Conservation (phyloP, 2,888 invertebrate genomes). For the Pyralis farinalis region DNA sequence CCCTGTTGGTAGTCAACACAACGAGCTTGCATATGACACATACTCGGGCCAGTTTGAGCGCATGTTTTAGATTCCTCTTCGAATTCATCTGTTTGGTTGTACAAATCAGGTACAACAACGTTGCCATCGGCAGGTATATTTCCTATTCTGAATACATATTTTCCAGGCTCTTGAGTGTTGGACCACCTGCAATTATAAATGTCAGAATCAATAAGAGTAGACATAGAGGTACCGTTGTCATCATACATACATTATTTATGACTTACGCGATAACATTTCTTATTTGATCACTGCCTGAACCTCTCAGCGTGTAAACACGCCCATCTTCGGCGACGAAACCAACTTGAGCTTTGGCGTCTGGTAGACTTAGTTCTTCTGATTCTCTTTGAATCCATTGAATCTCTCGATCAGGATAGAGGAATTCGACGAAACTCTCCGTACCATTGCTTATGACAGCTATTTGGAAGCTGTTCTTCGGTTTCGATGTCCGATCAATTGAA, state of each 20-base stretch:
- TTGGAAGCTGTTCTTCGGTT: conserved; percentile 95
- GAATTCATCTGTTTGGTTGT: conserved; percentile 63
- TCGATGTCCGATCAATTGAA: conserved; percentile 83
- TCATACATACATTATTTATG: conserved; percentile 1
- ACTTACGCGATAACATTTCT: conserved; percentile 88
- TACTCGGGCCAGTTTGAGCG: conserved; percentile 83
- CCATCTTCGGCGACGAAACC: conserved; percentile 94
- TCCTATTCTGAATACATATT: conserved; percentile 94
- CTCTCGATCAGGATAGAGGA: conserved; percentile 92
- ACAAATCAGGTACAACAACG: conserved; percentile 84
- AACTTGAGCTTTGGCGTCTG: conserved; percentile 96
- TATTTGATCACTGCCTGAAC: conserved; percentile 95
- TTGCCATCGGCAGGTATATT: conserved; percentile 81
- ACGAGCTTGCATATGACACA: conserved; percentile 90
- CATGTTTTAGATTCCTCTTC: conserved; percentile 79
- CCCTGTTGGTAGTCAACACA: conserved; percentile 92
- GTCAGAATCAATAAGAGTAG: conserved; percentile 3
- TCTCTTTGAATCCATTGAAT: conserved; percentile 96
- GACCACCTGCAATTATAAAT: conserved; percentile 84
- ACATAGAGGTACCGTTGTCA: neutral
- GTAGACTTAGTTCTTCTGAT: conserved; percentile 86
- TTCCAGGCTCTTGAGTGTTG: conserved; percentile 91
- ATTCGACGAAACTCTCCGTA: conserved; percentile 89
- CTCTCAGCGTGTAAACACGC: conserved; percentile 86
- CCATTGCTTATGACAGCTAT: conserved; percentile 84